Evolutionary conservation across 2,113 vertebrate species (phyloP).

Genomic region (Tringa solitaria): DNA sequence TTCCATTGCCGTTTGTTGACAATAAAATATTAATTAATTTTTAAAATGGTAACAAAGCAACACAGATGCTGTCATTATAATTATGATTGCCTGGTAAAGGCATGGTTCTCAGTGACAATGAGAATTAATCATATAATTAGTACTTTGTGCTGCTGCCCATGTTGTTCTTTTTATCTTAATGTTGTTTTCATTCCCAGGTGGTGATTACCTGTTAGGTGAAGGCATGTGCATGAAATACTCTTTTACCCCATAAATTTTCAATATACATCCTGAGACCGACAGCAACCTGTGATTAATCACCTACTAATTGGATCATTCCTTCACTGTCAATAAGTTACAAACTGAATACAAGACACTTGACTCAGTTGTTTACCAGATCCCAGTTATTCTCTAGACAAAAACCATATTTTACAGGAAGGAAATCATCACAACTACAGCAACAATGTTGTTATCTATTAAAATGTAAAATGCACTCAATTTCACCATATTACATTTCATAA

Average conservation of each 20-base stretch:
- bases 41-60: background rate
- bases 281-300: conserved; percentile 56
- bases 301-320: conserved; percentile 54
- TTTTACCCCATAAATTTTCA: conserved; percentile 9
- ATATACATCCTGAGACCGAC: background rate
- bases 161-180: background rate
- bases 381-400: conserved; percentile 25
- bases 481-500: background rate
- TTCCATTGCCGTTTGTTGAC: conserved; percentile 6
- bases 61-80: conserved; percentile 15
- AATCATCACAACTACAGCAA: background rate
- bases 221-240: conserved; percentile 22
- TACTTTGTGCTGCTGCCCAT: background rate
- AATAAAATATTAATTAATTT: conserved; percentile 61
- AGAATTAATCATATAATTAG: conserved; percentile 64
- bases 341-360: background rate
- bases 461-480: background rate
- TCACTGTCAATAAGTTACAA: conserved; percentile 46
- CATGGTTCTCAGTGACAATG: conserved; percentile 37
- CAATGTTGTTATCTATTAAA: background rate
- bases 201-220: conserved; percentile 2
- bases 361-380: conserved; percentile 1
- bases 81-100: conserved; percentile 40
- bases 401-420: background rate
- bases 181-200: conserved; percentile 19